These are phyloP conservation scores for Triplophysa dalaica DNA, from an alignment of 2,113 vertebrate genomes.

Conservation along the genomic window DNA sequence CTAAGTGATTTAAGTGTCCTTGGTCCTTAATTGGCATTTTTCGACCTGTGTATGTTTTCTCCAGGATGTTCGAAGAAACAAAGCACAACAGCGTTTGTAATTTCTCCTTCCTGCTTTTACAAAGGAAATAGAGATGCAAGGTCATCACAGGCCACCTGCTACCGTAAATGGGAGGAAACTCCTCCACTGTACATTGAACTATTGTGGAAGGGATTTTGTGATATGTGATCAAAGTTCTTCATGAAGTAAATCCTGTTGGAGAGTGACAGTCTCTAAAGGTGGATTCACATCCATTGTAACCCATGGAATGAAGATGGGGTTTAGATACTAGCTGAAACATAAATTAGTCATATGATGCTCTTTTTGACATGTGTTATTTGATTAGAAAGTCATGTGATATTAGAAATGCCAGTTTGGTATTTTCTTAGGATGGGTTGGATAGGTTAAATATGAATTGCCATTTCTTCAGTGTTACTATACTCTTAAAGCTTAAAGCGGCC, in stretches of 20 bases:
- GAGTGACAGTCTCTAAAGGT: neutral
- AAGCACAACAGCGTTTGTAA: constrained; percentile 49
- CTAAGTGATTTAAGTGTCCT: constrained; percentile 4
- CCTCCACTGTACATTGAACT: neutral
- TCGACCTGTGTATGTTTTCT: constrained; percentile 30
- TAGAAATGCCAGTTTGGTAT: neutral
- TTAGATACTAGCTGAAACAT: neutral
- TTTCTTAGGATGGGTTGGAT: no score
- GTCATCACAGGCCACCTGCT: neutral
- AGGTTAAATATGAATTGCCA: no score
- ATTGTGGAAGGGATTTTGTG: neutral
- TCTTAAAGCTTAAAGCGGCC: no score
- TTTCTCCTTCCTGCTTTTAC: constrained; percentile 57
- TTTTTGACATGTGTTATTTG: neutral
- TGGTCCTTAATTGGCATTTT: constrained; percentile 5
- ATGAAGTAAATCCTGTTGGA: neutral
- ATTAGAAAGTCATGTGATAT: neutral
- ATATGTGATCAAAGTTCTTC: neutral
- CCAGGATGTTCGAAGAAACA: constrained; percentile 53
- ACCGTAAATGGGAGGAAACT: constrained; percentile 14
- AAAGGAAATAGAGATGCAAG: constrained; percentile 61
- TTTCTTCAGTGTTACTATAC: no score
- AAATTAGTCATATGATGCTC: neutral
- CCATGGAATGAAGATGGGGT: neutral
- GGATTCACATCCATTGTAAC: neutral